phyloP scores from a whole-genome alignment of 2,888 invertebrate species.

The Stramonita haemastoma region DNA sequence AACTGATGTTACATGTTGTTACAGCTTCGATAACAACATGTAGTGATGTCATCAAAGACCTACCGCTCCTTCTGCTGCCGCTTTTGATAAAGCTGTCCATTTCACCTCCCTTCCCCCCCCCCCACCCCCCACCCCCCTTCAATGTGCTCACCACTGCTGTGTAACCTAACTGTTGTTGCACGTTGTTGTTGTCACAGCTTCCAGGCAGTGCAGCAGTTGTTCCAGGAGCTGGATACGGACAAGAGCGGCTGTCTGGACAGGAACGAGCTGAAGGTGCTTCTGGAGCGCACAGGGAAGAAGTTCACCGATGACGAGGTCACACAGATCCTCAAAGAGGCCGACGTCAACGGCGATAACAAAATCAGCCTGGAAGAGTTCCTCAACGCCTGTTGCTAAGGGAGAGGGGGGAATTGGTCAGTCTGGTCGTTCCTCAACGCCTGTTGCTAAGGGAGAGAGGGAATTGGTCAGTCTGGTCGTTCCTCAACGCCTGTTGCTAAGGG shows the following conservation, averaged over 20 bases:
- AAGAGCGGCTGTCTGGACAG: conserved; percentile 45
- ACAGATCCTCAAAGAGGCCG: conserved; percentile 31
- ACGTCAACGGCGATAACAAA: conserved; percentile 33
- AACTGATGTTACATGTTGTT: too few relatives aligned
- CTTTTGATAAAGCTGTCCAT: too few relatives aligned
- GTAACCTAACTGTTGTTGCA: too few relatives aligned
- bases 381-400: conserved; percentile 1
- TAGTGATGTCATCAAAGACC: too few relatives aligned
- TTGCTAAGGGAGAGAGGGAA: not conserved
- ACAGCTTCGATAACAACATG: too few relatives aligned
- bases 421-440: conserved; percentile 16
- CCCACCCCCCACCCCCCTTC: too few relatives aligned
- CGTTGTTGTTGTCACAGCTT: conserved; percentile 31
- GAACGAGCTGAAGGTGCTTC: conserved; percentile 39
- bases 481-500: conserved; percentile 9
- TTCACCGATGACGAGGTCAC: conserved; percentile 40
- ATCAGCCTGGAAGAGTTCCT: conserved; percentile 24
- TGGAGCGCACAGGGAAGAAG: conserved; percentile 33
- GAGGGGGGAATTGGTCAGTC: conserved; percentile 8
- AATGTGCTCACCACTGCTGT: too few relatives aligned
- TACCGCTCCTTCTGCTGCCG: too few relatives aligned
- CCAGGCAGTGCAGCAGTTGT: conserved; percentile 30
- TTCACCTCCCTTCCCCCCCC: too few relatives aligned
- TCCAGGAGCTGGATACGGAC: conserved; percentile 42
- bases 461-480: not conserved